Evolutionary conservation across 2,113 vertebrate genomes (phyloP).

Genomic region (Misgurnus mizolepis): DNA sequence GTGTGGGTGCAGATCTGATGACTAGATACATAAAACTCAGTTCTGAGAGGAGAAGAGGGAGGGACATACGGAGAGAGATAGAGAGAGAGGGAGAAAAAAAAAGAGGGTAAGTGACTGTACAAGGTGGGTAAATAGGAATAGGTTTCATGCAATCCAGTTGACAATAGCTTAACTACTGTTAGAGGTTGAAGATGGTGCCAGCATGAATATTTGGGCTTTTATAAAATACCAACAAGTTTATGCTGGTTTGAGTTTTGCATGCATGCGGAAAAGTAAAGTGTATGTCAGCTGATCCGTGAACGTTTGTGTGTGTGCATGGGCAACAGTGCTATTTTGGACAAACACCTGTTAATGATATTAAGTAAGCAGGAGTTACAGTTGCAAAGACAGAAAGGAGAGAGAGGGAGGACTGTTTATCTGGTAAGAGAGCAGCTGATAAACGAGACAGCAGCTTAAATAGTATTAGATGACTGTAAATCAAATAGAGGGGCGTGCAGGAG

Average conservation of each 20-base stretch:
- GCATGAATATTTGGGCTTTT: neutral
- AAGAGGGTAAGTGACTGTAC: neutral
- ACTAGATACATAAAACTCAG: slow-evolving; percentile 69
- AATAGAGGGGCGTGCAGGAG: neutral
- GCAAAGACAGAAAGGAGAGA: slow-evolving; percentile 9
- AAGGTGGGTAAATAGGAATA: slow-evolving; percentile 21
- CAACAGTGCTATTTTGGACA: slow-evolving; percentile 73
- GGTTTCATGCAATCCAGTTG: slow-evolving; percentile 22
- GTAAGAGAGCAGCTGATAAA: neutral
- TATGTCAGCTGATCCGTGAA: slow-evolving; percentile 21
- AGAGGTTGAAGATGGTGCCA: neutral
- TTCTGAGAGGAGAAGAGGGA: slow-evolving; percentile 59
- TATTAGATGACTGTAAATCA: neutral
- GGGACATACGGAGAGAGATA: slow-evolving; percentile 39
- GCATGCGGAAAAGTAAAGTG: slow-evolving; percentile 1
- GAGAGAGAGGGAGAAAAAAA: neutral
- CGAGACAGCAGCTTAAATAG: neutral
- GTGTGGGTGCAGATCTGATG: slow-evolving; percentile 67
- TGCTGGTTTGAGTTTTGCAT: neutral
- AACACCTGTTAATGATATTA: slow-evolving; percentile 82
- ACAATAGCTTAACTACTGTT: neutral
- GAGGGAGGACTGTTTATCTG: slow-evolving; percentile 27
- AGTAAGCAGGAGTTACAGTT: slow-evolving; percentile 52
- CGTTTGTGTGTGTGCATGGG: slow-evolving; percentile 26
- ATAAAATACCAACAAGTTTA: neutral